phyloP scores from a whole-genome alignment of 37 sponge, comb jelly and placozoan species.

The Diacarnus erythraeanus region DNA sequence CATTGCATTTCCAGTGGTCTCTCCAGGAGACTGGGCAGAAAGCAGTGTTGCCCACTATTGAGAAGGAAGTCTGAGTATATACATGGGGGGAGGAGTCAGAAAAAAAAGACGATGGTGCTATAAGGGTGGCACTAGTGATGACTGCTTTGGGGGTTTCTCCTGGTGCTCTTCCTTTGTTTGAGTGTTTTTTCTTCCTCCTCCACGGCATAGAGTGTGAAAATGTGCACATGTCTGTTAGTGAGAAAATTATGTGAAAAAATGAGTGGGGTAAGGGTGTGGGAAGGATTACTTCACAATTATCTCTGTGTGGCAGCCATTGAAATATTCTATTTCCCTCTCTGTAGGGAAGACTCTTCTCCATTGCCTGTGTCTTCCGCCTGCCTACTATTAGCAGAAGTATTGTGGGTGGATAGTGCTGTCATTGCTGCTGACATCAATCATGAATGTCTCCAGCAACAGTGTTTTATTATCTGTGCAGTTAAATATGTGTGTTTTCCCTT shows the following conservation, averaged over 20 bases:
- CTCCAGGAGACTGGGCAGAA: neutral
- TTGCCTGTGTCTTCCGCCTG: neutral
- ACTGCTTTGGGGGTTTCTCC: neutral
- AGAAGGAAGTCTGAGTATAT: neutral
- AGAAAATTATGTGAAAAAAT: neutral
- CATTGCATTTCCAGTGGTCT: slow-evolving; percentile 10
- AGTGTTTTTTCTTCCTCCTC: too few species aligned
- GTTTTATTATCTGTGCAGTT: neutral
- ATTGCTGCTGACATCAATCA: neutral
- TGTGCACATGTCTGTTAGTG: too few species aligned
- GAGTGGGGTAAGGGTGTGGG: neutral
- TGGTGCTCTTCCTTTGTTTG: too few species aligned
- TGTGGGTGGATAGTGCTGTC: neutral
- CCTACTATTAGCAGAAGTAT: neutral
- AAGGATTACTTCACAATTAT: neutral
- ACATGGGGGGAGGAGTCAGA: neutral
- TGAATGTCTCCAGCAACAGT: neutral
- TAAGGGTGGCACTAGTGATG: neutral
- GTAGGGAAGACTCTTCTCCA: neutral
- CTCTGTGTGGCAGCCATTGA: neutral
- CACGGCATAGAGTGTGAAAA: too few species aligned
- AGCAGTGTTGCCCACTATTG: neutral
- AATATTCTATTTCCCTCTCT: neutral
- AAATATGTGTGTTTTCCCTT: neutral
- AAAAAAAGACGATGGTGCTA: neutral